Base-by-base conservation (phyloP, 2,888 invertebrate genomes). In the Epinotia bilunana region DNA sequence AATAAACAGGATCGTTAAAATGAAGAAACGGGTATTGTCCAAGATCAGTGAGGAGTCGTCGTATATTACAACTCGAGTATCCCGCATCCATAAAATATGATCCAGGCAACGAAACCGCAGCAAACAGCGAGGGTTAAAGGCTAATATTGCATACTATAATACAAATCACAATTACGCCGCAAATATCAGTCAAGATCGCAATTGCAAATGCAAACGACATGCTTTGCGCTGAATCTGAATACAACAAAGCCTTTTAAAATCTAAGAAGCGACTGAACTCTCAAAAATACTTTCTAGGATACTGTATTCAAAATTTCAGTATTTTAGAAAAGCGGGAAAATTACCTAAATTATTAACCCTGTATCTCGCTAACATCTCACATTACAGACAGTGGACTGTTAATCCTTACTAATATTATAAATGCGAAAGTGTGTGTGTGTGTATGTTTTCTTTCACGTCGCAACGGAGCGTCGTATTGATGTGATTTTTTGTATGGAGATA, bases 121-220 rank as follows among this genome's bases (percentile, higher is more conserved):
- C 72, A 62, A 75, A 62, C 61, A 60, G 70, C 64, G 43, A 68
- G 70, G 72, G 71, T 72, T 67, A 75, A 75, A 75, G 67, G 67
- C 65, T 61, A 71, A 65, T 67, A 60, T 60, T 65, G 67, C 65
- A 67, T 67, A 60, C 70, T 74, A 72, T 75, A 71, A 75, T 75
- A 75, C 75, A 75, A 75, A 75, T 75, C 75, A 75, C 75, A 75
- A 75, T 75, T 75, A 75, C 67, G 64, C 20, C 39, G 23, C 46
- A 67, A 71, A 67, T 55, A 67, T 75, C 72, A 72, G 75, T 71
- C 71, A 71, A 75, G 71, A 67, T 75, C 65, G 72, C 75, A 72
- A 75, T 72, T 75, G 71, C 64, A 64, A 63, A 69, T 74, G 74
- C 65, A 72, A 75, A 76, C 76, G 72, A 73, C 64, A 70, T 75